Evolutionary conservation across 2,888 invertebrate species (phyloP).

Genomic region (Carpatolechia fugitivella): DNA sequence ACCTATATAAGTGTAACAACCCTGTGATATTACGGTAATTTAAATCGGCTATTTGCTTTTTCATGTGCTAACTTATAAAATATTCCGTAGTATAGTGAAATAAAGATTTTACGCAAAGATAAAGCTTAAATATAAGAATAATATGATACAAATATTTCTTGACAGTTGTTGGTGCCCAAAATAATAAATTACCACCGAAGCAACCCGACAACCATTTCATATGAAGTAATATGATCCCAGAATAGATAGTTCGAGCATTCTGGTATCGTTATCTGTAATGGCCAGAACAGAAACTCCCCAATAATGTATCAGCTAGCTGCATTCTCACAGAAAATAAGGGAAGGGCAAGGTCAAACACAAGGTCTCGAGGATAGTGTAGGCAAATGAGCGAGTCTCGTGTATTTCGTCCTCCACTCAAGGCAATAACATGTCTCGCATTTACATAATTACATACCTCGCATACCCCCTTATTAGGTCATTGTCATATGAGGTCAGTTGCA

Average conservation of each 20-base stretch:
- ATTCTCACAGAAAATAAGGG: conserved; percentile 9
- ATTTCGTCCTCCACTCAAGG: conserved; percentile 1
- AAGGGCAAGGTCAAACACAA: conserved; percentile 13
- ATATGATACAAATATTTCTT: no score
- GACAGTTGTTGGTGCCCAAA: no score
- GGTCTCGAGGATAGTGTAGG: conserved; percentile 2
- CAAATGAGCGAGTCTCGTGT: not conserved
- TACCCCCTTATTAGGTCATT: conserved; percentile 10
- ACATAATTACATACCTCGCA: conserved; percentile 9
- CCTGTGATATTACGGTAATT: no score
- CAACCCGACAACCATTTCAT: not conserved
- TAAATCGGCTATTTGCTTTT: no score
- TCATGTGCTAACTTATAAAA: no score
- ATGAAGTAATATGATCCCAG: not conserved
- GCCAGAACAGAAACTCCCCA: not conserved
- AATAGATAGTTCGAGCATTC: not conserved
- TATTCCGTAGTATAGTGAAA: no score
- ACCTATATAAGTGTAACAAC: no score
- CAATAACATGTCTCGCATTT: conserved; percentile 13
- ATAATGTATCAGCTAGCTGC: conserved; percentile 4
- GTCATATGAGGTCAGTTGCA: conserved; percentile 6
- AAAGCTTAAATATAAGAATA: no score
- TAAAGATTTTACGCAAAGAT: no score
- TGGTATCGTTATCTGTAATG: not conserved
- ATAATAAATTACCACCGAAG: not conserved